Percentiles rank a stretch among this genome's conserved stretches.
These are phyloP conservation scores for Grapholita molesta DNA, from an alignment of 1,140 invertebrate genomes.

Conservation along the genomic window DNA sequence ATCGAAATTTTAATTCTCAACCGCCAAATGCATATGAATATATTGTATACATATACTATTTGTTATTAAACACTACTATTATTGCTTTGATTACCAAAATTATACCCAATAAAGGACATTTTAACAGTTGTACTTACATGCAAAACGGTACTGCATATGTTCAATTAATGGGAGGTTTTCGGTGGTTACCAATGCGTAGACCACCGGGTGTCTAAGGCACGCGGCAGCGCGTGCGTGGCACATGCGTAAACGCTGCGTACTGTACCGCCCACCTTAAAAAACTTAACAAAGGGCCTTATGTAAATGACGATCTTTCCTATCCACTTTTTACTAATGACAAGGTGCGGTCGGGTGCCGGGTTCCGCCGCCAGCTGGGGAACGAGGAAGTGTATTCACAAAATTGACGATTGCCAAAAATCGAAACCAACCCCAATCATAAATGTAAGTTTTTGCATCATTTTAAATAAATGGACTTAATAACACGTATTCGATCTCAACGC, in stretches of 20 bases:
- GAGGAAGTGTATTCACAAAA: constrained; percentile 57
- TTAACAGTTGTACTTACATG: neutral
- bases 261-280: constrained; percentile 46
- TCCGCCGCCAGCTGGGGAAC: constrained; percentile 61
- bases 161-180: neutral
- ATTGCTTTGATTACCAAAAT: no score
- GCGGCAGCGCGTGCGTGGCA: constrained; percentile 36
- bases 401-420: constrained; percentile 56
- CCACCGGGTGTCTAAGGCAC: constrained; percentile 29
- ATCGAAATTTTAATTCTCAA: no score
- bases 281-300: constrained; percentile 48
- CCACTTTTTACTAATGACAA: constrained; percentile 63
- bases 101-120: neutral
- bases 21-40: no score
- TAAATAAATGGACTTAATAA: constrained; percentile 33
- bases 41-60: no score
- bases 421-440: constrained; percentile 35
- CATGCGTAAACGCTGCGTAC: constrained; percentile 29
- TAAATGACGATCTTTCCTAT: constrained; percentile 46
- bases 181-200: neutral
- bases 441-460: constrained; percentile 22
- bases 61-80: no score
- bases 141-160: neutral
- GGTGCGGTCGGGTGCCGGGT: constrained; percentile 45
- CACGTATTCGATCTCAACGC: constrained; percentile 47